Percentiles rank a stretch among this genome's conserved stretches.
These are phyloP conservation scores for Brachionus angularis DNA, from an alignment of 1,140 invertebrate genomes.

Conservation along the genomic window DNA sequence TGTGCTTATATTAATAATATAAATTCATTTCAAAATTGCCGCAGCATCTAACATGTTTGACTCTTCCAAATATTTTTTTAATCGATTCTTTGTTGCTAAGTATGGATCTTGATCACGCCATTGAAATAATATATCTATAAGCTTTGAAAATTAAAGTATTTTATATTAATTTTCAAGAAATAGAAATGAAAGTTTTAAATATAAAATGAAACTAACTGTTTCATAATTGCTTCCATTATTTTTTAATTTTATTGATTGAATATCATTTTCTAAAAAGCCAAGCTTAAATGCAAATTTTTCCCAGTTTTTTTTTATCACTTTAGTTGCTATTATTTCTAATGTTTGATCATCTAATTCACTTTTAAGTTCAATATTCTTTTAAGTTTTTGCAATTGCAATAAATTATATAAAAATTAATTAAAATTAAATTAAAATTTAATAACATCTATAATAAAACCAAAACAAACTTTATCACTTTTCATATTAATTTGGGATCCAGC, in stretches of 20 bases:
- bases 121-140: not conserved
- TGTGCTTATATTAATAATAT: no score
- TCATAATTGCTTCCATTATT: not conserved
- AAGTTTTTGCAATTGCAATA: no score
- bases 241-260: not conserved
- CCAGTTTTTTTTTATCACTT: conserved; percentile 27
- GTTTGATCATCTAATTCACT: not conserved
- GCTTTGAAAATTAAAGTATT: not conserved
- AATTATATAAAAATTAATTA: not conserved
- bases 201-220: not conserved
- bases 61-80: conserved; percentile 25
- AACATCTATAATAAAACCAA: not conserved
- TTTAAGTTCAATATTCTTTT: no score
- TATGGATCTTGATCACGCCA: conserved; percentile 38
- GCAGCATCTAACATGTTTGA: conserved; percentile 27
- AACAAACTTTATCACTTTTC: not conserved
- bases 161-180: not conserved
- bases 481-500: conserved; percentile 19
- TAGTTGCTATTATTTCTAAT: not conserved
- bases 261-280: conserved; percentile 16
- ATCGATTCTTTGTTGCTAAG: conserved; percentile 17
- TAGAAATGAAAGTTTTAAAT: not conserved
- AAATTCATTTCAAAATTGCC: not conserved
- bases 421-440: not conserved
- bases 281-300: conserved; percentile 12